These are phyloP conservation scores for Cephonodes hylas DNA, from an alignment of 2,888 invertebrate genomes.

Conservation along the genomic window DNA sequence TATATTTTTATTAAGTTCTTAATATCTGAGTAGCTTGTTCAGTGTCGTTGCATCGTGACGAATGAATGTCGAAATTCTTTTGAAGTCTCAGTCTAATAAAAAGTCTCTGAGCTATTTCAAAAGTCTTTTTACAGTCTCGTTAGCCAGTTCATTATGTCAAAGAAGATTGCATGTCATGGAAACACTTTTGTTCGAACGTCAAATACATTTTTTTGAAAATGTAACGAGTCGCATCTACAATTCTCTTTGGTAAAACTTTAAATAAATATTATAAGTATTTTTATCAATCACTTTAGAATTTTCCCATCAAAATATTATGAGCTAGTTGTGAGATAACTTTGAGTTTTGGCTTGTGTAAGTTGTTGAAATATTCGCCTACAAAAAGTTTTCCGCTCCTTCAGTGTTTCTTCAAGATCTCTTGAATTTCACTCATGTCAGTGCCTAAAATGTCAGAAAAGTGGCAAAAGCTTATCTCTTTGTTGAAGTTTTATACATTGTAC, in stretches of 20 bases:
- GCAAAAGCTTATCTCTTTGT: not conserved
- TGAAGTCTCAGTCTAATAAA: not conserved
- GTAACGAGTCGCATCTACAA: not conserved
- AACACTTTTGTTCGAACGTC: not conserved
- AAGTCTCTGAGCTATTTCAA: conserved; percentile 3
- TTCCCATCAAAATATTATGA: not conserved
- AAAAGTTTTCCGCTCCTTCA: not conserved
- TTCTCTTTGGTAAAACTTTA: not conserved
- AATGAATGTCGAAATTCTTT: conserved; percentile 12
- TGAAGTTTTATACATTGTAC: not conserved
- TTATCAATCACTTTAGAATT: not conserved
- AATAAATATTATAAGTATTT: not conserved
- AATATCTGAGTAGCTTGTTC: conserved; percentile 12
- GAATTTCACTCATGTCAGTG: not conserved
- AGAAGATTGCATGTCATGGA: conserved; percentile 1
- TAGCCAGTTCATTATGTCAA: conserved; percentile 13
- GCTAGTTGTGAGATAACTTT: not conserved
- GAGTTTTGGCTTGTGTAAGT: not conserved
- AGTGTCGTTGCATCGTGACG: conserved; percentile 13
- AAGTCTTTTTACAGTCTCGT: conserved; percentile 29
- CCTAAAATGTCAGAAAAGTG: not conserved
- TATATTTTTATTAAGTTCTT: not conserved
- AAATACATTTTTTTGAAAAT: not conserved
- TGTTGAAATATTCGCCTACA: not conserved
- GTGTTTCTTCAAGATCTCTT: not conserved